Evolutionary conservation across 2,113 vertebrate genomes (phyloP), one percentile per base, ranked within the genome.

Genomic region (Sinocyclocheilus rhinocerous): DNA sequence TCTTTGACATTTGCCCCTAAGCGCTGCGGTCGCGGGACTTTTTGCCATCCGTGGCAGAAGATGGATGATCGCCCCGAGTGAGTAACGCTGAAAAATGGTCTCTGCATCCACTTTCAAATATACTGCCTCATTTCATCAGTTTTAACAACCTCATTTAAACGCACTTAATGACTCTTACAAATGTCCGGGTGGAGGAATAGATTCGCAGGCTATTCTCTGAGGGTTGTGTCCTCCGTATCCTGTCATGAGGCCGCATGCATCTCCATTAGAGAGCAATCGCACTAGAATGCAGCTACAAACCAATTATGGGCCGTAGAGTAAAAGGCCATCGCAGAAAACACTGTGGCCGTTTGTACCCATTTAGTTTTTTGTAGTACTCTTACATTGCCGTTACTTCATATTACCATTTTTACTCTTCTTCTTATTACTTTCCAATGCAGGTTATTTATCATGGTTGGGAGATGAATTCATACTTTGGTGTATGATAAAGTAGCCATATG

Each of bases 71-170:
- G 75, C 87, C 90, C 91, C 67, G 79, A 89, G 87, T 89, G 77
- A 75, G 59, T 69, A 87, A 84, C 85, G 86, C 84, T 90, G 91
- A 91, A 84, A 87, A 90, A 92, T 81, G 77, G 55, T 91, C 83
- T 81, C 89, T 91, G 22, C 20, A 75, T 88, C 89, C 67, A 8
- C 85, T 75, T 89, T 91, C 86, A 87, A 90, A 94, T 93, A 92
- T 93, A 92, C 87, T 81, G 92, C 91, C 92, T 93, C 92, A 91
- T 94, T 94, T 94, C 90, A 89, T 93, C 87, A 85, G 90, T 90
- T 93, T 90, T 94, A 94, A 94, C 87, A 90, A 91, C 92, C 93
- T 93, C 88, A 92, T 95, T 94, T 93, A 93, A 94, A 94, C 85
- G 86, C 90, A 90, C 90, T 90, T 95, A 94, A 95, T 94, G 94